Evolutionary conservation across 2,888 invertebrate species (phyloP).

Genomic region (Tachina fera): DNA sequence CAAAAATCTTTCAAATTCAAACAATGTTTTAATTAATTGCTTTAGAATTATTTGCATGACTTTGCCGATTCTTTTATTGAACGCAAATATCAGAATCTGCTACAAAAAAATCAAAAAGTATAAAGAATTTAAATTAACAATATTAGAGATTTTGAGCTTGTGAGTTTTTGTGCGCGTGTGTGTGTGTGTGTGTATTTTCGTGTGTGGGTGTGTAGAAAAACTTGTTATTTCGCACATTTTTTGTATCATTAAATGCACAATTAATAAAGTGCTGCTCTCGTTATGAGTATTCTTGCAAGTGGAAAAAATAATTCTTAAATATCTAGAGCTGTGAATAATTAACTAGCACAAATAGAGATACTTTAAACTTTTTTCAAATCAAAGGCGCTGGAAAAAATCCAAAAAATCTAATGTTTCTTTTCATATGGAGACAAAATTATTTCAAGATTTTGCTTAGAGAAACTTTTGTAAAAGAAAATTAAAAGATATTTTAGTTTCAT

Average conservation of each 20-base stretch:
- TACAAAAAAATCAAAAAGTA: not conserved
- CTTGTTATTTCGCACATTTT: conserved; percentile 35
- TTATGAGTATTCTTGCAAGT: not conserved
- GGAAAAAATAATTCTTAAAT: too few relatives aligned
- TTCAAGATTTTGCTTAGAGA: too few relatives aligned
- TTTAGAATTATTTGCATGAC: conserved; percentile 12
- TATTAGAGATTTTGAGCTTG: conserved; percentile 31
- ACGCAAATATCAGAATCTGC: not conserved
- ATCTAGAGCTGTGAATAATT: not conserved
- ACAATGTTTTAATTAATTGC: conserved; percentile 42
- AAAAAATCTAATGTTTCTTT: not conserved
- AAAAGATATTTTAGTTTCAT: too few relatives aligned
- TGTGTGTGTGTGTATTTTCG: not conserved
- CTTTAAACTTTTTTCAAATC: too few relatives aligned
- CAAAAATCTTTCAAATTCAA: not conserved
- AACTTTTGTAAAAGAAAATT: too few relatives aligned
- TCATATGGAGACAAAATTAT: too few relatives aligned
- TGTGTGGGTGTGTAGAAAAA: not conserved
- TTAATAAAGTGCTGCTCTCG: conserved; percentile 23
- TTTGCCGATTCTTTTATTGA: not conserved
- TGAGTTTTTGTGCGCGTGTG: not conserved
- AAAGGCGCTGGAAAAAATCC: not conserved
- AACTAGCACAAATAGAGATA: not conserved
- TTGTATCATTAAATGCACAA: conserved; percentile 55
- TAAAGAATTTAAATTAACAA: conserved; percentile 43